Conservation (phyloP, 2,888 invertebrate genomes). For the Nymphalis c-album region DNA sequence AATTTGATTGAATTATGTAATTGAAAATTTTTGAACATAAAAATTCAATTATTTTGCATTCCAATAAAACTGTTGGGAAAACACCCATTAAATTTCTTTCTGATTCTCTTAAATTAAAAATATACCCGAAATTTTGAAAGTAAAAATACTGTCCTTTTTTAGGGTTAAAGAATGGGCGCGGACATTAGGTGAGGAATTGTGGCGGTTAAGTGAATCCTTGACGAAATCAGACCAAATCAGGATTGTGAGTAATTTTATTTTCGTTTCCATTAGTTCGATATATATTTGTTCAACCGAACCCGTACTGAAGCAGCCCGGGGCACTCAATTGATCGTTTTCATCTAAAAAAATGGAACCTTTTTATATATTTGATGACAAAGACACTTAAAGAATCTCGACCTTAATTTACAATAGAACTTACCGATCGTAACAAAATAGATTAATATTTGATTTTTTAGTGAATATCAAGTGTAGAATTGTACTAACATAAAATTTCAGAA, state of each 20-base stretch:
- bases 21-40: no score
- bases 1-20: no score
- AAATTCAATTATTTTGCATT: no score
- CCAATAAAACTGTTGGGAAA: no score
- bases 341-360: neutral
- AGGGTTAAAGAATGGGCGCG: conserved; percentile 92
- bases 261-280: neutral
- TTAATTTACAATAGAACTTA: neutral
- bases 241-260: conserved; percentile 79
- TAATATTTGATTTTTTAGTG: neutral
- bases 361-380: conserved; percentile 2
- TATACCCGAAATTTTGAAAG: neutral
- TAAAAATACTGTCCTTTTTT: conserved; percentile 28
- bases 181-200: conserved; percentile 88
- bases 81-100: no score
- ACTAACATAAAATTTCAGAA: conserved; percentile 73
- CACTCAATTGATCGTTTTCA: neutral
- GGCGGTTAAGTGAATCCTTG: conserved; percentile 88
- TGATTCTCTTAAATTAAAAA: neutral
- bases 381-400: neutral
- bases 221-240: conserved; percentile 90
- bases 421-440: no score
- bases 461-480: neutral
- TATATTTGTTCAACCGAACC: neutral
- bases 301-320: neutral